phyloP scores from a whole-genome alignment of 92 coral and sea anemone genomes.

The Ricordea florida region DNA sequence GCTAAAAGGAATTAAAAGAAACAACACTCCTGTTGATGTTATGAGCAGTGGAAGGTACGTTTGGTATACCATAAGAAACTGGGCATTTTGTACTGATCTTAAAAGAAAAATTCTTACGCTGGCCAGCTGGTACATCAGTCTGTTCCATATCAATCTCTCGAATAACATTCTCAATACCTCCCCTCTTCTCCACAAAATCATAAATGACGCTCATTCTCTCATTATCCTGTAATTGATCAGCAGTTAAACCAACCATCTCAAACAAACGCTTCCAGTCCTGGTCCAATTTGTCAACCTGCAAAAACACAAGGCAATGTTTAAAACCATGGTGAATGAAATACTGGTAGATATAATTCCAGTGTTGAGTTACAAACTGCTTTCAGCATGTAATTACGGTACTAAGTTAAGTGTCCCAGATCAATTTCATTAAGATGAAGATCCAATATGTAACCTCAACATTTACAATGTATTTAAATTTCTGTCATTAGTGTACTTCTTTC shows the following conservation, averaged over 20 bases:
- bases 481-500: no score
- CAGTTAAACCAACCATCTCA: conserved; percentile 82
- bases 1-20: not conserved
- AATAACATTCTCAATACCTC: conserved; percentile 93
- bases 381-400: no score
- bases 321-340: not conserved
- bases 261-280: conserved; percentile 85
- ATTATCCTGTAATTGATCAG: conserved; percentile 73
- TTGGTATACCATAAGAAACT: not conserved
- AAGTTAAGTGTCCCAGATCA: no score
- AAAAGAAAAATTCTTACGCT: not conserved
- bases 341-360: no score
- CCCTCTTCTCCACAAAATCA: conserved; percentile 93
- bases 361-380: no score
- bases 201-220: conserved; percentile 89
- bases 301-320: not conserved
- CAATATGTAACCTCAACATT: no score
- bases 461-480: no score
- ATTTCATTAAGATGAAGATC: no score
- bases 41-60: not conserved
- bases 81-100: not conserved
- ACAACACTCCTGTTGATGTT: not conserved
- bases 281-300: conserved; percentile 47
- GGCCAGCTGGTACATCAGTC: conserved; percentile 33
- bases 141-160: conserved; percentile 66